Evolutionary conservation across 2,113 vertebrate genomes (phyloP), one percentile per base, ranked within the genome.

Genomic region (Ifrita kowaldi): DNA sequence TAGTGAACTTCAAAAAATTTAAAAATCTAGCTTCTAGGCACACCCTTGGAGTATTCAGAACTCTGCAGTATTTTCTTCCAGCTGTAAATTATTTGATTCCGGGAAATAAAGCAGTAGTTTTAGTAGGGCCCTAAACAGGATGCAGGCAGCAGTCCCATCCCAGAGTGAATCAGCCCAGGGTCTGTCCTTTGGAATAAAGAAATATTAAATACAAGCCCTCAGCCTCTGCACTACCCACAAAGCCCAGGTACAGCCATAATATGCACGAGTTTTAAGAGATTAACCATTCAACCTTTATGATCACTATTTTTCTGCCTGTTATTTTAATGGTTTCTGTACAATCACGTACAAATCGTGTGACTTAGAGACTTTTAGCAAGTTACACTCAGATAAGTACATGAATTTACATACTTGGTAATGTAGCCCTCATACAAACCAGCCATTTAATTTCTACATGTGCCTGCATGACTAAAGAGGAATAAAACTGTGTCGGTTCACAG

Each of bases 141-240:
- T 4, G 15, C n/a, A 67, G 26, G 23, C 30, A 87, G 49, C 35
- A 81, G 57, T 24, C 10, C 22, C 42, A 16, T n/a, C 41, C 57
- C 27, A 62, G 23, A 71, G 18, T 0, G 1, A 83, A 60, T 0
- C 23, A 33, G 28, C 26, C 14, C 23, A 53, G 30, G 3, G 8
- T 10, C 33, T 64, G 5, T 15, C 30, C 24, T n/a, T 26, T 8
- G 6, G 18, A 50, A 63, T 8, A 35, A 52, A 32, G 27, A 49
- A 63, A 39, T 15, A 47, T 16, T 17, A 47, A 76, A 53, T 11
- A 23, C n/a, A 90, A 57, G 8, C 6, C n/a, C 32, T 42, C 33
- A 30, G 18, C 19, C 22, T n/a, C 68, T 4, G 3, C 50, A 57
- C 4, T 32, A 21, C 16, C 46, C 50, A 60, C 21, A 42, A 24